Conservation (phyloP, 2,797 vertebrate genomes). For the Aeoliscus strigatus region DNA sequence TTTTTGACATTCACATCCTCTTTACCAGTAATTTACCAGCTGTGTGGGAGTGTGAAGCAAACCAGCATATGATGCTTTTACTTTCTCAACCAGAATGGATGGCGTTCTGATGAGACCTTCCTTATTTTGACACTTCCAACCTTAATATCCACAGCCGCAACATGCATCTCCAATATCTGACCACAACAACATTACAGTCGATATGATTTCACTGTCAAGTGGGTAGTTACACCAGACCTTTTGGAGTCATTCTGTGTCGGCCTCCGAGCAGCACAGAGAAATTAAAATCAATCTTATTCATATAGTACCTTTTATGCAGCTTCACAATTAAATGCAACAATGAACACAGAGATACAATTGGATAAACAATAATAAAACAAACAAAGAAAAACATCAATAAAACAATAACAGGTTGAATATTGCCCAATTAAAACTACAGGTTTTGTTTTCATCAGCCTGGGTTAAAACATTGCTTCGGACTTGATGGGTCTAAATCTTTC, state of each 20-base stretch:
- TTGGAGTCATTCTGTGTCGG: slow-evolving; percentile 40
- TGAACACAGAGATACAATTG: too few relatives aligned
- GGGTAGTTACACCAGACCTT: slow-evolving; percentile 27
- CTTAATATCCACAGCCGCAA: slow-evolving; percentile 47
- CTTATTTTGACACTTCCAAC: not conserved
- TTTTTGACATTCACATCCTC: not conserved
- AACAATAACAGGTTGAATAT: too few relatives aligned
- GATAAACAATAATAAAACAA: too few relatives aligned
- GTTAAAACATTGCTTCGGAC: too few relatives aligned
- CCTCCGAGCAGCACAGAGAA: slow-evolving; percentile 10
- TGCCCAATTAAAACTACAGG: too few relatives aligned
- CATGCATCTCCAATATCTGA: slow-evolving; percentile 98
- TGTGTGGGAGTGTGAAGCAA: not conserved
- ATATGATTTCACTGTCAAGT: slow-evolving; percentile 73
- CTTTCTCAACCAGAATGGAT: too few relatives aligned
- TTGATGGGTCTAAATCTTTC: too few relatives aligned
- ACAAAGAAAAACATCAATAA: too few relatives aligned
- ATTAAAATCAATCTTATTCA: too few relatives aligned
- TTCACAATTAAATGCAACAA: too few relatives aligned
- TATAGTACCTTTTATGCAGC: too few relatives aligned
- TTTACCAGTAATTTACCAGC: not conserved
- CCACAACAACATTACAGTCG: slow-evolving; percentile 90
- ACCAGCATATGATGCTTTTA: not conserved
- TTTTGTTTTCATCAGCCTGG: too few relatives aligned
- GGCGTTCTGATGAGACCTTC: not conserved